A percentile compares a stretch with the other conserved stretches of the same genome.
phyloP scores from a whole-genome alignment of 2,113 vertebrate genomes.

The Sinocyclocheilus grahami region DNA sequence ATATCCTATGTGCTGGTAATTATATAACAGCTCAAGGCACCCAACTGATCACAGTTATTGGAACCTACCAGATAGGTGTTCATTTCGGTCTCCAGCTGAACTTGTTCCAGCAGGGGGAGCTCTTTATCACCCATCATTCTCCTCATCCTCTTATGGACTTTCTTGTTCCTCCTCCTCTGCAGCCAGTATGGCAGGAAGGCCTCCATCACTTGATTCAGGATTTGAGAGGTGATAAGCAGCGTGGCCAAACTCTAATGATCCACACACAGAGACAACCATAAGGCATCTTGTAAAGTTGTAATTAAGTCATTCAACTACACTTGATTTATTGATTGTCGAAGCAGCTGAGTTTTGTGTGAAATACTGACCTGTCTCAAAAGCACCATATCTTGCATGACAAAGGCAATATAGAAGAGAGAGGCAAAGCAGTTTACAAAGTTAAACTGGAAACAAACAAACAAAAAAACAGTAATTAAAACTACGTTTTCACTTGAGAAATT shows the following conservation, averaged over 20 bases:
- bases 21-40: neutral
- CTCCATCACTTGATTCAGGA: slow-evolving; percentile 92
- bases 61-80: slow-evolving; percentile 84
- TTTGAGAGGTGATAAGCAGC: slow-evolving; percentile 94
- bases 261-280: slow-evolving; percentile 24
- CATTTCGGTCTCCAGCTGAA: slow-evolving; percentile 90
- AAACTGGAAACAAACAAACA: slow-evolving; percentile 79
- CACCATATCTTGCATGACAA: slow-evolving; percentile 90
- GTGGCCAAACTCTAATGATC: slow-evolving; percentile 88
- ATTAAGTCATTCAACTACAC: no score
- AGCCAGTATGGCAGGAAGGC: slow-evolving; percentile 95
- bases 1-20: neutral
- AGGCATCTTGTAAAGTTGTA: no score
- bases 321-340: no score
- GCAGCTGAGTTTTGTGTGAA: neutral
- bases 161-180: slow-evolving; percentile 84
- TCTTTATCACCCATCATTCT: slow-evolving; percentile 69
- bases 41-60: neutral
- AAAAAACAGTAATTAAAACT: slow-evolving; percentile 1
- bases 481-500: neutral
- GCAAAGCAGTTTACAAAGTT: slow-evolving; percentile 98
- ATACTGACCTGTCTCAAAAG: slow-evolving; percentile 90
- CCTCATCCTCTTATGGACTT: slow-evolving; percentile 70
- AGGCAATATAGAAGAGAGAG: slow-evolving; percentile 98
- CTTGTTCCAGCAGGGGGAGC: slow-evolving; percentile 80